Evolutionary conservation across 2,888 invertebrate genomes (phyloP).

Genomic region (Cosmia trapezina): DNA sequence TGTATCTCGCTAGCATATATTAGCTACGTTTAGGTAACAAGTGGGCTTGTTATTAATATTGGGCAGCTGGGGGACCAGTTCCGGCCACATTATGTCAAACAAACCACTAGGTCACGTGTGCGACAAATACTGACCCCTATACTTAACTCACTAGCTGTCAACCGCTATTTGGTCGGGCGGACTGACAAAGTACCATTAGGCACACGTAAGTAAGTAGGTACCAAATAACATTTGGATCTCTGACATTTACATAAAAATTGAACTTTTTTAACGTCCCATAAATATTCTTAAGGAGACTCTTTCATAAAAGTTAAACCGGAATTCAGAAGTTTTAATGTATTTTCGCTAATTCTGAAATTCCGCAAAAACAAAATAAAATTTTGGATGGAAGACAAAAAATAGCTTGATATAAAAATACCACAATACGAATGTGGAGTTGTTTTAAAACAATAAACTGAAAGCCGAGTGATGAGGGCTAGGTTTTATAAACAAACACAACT

Average conservation of each 20-base stretch:
- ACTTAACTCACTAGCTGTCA: conserved; percentile 12
- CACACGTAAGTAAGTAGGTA: conserved; percentile 8
- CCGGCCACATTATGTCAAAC: conserved; percentile 13
- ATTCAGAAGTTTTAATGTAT: conserved; percentile 19
- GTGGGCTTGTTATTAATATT: conserved; percentile 24
- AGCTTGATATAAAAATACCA: neutral
- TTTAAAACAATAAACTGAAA: conserved; percentile 13
- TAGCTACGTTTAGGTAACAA: conserved; percentile 2
- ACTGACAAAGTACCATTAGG: conserved; percentile 16
- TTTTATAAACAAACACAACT: conserved; percentile 10
- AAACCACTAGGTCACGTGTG: conserved; percentile 27
- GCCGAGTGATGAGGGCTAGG: neutral
- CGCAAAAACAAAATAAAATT: neutral
- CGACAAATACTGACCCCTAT: conserved; percentile 1
- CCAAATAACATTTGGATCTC: conserved; percentile 3
- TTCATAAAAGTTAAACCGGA: conserved; percentile 17
- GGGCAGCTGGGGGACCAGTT: neutral
- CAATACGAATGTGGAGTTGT: neutral
- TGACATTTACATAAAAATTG: conserved; percentile 16
- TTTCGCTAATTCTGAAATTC: conserved; percentile 5
- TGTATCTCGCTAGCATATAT: conserved; percentile 4
- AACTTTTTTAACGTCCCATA: conserved; percentile 13
- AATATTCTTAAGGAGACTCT: conserved; percentile 4
- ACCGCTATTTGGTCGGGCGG: conserved; percentile 5
- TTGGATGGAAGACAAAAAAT: neutral